A percentile compares a stretch with the other conserved stretches of the same genome.
Conservation (phyloP, 2,797 vertebrate genomes). For the Lepidocolaptes lacrymiger region DNA sequence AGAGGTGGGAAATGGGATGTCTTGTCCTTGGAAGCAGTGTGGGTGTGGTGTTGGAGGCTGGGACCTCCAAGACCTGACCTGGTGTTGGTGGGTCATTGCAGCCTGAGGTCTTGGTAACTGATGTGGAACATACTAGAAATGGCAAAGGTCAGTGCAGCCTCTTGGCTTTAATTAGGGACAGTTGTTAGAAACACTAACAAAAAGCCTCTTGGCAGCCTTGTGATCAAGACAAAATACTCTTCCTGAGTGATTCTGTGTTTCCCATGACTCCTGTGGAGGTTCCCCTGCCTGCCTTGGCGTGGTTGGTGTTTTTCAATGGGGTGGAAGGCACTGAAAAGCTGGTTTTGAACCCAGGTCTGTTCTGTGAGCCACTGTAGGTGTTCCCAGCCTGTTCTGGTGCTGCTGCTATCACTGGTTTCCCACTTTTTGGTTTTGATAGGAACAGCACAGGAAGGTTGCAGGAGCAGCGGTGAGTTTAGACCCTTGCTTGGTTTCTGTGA, state of each 20-base stretch:
- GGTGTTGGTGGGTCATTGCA: fast-evolving
- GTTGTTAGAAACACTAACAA: not conserved
- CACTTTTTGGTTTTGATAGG: not conserved
- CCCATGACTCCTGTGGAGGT: fast-evolving
- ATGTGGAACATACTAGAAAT: not conserved
- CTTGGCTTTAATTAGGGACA: not conserved
- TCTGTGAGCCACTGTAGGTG: not conserved
- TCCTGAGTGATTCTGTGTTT: not conserved
- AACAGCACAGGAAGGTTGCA: not conserved
- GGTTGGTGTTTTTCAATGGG: not conserved
- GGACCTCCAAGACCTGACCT: not conserved
- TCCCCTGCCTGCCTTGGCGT: not conserved
- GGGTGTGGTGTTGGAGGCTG: not conserved
- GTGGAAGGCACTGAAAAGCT: not conserved
- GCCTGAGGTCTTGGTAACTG: not conserved
- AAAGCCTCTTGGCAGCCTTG: not conserved
- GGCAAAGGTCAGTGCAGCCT: not conserved
- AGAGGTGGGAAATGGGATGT: not conserved
- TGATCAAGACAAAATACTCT: not conserved
- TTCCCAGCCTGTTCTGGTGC: not conserved
- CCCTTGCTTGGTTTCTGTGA: not conserved
- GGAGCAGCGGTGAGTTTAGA: not conserved
- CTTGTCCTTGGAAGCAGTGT: not conserved
- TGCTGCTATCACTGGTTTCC: not conserved
- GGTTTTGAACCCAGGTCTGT: not conserved